Percentiles rank a stretch among this genome's conserved stretches.
These are phyloP conservation scores for Trematocara nigrifrons DNA, from an alignment of 2,113 vertebrate species.

Conservation along the genomic window DNA sequence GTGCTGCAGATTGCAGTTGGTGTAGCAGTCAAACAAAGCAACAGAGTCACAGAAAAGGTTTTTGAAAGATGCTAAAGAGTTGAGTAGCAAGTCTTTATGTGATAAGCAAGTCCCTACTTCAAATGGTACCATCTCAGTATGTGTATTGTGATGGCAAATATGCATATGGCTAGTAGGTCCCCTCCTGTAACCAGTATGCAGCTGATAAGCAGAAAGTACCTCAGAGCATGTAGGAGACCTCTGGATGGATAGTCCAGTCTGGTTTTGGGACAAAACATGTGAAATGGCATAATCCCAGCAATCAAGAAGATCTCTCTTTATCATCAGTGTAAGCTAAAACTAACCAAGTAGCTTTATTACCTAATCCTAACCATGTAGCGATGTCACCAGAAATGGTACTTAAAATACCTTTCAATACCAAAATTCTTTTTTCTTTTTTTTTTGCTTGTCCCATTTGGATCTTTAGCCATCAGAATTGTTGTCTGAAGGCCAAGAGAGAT, in stretches of 20 bases:
- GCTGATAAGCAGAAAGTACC: neutral
- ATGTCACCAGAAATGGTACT: neutral
- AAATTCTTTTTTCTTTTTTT: neutral
- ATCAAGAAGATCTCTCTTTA: neutral
- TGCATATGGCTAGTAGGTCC: neutral
- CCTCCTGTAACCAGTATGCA: neutral
- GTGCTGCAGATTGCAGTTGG: neutral
- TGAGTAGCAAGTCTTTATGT: neutral
- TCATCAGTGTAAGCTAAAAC: neutral
- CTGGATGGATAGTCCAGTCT: neutral
- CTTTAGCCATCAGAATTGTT: too few relatives aligned
- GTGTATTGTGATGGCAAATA: neutral
- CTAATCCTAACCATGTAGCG: neutral
- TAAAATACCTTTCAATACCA: neutral
- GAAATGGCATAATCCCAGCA: neutral
- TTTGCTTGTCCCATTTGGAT: too few relatives aligned
- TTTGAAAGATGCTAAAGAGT: neutral
- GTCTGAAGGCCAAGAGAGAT: too few relatives aligned
- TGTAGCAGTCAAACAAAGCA: neutral
- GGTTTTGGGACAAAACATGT: neutral
- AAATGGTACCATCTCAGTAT: neutral
- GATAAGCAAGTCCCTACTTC: neutral
- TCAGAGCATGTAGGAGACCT: neutral
- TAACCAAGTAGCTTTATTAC: neutral
- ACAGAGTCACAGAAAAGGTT: fast-evolving